A percentile compares a stretch with the other conserved stretches of the same genome.
These are phyloP conservation scores for Pitangus sulphuratus DNA, from an alignment of 2,797 vertebrate genomes.

Conservation along the genomic window DNA sequence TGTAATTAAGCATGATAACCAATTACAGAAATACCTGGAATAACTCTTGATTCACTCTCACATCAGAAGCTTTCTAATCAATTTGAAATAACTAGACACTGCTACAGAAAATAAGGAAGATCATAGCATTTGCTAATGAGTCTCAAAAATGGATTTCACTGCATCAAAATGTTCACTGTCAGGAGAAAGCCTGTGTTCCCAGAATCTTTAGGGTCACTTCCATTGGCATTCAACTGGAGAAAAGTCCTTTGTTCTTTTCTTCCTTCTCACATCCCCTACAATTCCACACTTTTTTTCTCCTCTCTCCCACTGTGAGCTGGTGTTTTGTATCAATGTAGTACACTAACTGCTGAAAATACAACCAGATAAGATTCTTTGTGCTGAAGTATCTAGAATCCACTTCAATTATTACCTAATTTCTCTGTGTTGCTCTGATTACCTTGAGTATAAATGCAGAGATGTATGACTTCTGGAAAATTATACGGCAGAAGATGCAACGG, in stretches of 20 bases:
- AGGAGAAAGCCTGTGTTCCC: conserved; percentile 71
- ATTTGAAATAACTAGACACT: conserved; percentile 75
- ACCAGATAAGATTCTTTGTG: conserved; percentile 62
- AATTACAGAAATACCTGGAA: conserved; percentile 80
- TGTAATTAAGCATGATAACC: conserved; percentile 79
- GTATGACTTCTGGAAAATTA: conserved; percentile 37
- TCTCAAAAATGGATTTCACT: conserved; percentile 78
- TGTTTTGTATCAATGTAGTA: conserved; percentile 61
- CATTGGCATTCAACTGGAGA: conserved; percentile 77
- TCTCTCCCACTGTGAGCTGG: conserved; percentile 48
- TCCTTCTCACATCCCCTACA: conserved; percentile 53
- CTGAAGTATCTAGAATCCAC: conserved; percentile 62
- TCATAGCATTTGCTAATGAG: conserved; percentile 79
- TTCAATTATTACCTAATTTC: conserved; percentile 75
- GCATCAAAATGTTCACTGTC: conserved; percentile 78
- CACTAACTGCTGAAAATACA: conserved; percentile 71
- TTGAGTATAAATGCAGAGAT: conserved; percentile 53
- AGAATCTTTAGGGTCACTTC: conserved; percentile 76
- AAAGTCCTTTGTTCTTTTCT: conserved; percentile 72
- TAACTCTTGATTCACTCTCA: conserved; percentile 68
- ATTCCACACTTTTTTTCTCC: neutral
- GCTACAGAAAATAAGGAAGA: conserved; percentile 79
- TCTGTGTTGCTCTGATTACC: conserved; percentile 45
- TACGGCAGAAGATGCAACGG: conserved; percentile 28
- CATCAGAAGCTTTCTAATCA: conserved; percentile 79